Percentiles rank a stretch among this genome's conserved stretches.
phyloP scores from a whole-genome alignment of 2,113 vertebrate genomes.

The Gobio gobio region DNA sequence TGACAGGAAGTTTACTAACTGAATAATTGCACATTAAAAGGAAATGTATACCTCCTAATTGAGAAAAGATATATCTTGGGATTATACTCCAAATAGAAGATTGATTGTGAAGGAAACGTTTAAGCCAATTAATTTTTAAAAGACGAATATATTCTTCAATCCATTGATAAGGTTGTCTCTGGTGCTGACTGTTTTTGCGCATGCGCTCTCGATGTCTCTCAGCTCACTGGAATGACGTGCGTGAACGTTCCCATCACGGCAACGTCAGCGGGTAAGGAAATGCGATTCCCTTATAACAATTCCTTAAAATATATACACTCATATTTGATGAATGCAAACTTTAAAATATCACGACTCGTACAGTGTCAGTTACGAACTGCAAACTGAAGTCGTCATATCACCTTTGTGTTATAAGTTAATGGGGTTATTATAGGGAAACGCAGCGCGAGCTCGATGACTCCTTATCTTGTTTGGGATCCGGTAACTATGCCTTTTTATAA shows the following conservation, averaged over 20 bases:
- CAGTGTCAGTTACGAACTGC: neutral
- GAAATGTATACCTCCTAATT: neutral
- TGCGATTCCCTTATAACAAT: neutral
- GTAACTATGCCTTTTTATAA: neutral
- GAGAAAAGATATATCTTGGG: neutral
- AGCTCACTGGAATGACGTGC: slow-evolving; percentile 42
- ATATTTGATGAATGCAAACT: neutral
- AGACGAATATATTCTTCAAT: neutral
- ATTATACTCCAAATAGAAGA: neutral
- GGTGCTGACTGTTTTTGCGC: slow-evolving; percentile 17
- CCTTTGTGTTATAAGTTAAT: neutral
- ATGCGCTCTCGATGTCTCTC: slow-evolving; percentile 27
- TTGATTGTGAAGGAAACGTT: no score
- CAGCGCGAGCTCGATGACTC: slow-evolving; percentile 24
- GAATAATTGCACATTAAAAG: neutral
- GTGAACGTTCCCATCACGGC: slow-evolving; percentile 43
- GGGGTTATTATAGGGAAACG: slow-evolving; percentile 24
- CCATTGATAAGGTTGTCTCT: neutral
- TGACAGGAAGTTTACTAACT: neutral
- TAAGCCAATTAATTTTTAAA: no score
- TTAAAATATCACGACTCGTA: neutral
- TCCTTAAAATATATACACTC: neutral
- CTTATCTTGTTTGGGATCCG: slow-evolving; percentile 32
- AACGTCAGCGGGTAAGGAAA: slow-evolving; percentile 50
- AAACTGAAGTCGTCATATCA: neutral